Evolutionary conservation across 2,797 vertebrate genomes (phyloP).

Genomic region (Peromyscus eremicus): DNA sequence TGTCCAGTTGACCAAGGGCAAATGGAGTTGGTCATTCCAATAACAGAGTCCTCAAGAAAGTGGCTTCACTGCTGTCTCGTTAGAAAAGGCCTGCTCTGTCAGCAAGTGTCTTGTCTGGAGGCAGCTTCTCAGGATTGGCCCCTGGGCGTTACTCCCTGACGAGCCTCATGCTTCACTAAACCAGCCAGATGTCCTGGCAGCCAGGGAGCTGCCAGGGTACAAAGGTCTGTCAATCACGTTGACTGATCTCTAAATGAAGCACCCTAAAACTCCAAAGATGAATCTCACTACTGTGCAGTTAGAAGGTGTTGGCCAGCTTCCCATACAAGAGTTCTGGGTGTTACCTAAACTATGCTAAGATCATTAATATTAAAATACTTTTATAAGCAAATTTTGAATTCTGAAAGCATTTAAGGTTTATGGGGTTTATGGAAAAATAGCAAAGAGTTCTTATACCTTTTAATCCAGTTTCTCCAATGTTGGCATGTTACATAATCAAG

Average conservation of each 20-base stretch:
- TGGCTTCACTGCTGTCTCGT: not conserved
- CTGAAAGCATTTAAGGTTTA: constrained; percentile 34
- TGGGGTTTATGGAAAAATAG: constrained; percentile 28
- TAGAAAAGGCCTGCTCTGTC: no score
- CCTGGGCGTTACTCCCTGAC: not conserved
- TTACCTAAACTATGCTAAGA: constrained; percentile 31
- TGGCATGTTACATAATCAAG: not conserved
- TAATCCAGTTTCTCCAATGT: not conserved
- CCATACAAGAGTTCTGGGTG: not conserved
- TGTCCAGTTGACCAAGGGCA: not conserved
- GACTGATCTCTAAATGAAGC: not conserved
- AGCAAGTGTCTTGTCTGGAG: not conserved
- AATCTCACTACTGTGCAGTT: not conserved
- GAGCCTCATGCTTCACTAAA: not conserved
- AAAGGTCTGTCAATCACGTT: not conserved
- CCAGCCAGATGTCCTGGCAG: not conserved
- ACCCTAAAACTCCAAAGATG: constrained; percentile 25
- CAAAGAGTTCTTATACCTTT: constrained; percentile 17
- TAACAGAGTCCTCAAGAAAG: not conserved
- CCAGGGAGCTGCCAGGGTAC: not conserved
- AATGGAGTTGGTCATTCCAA: not conserved
- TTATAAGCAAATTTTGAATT: constrained; percentile 9
- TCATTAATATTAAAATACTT: not conserved
- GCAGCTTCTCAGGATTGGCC: not conserved
- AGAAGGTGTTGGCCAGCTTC: constrained; percentile 9